Conservation (phyloP, 2,113 vertebrate species). For the Thunnus maccoyii region DNA sequence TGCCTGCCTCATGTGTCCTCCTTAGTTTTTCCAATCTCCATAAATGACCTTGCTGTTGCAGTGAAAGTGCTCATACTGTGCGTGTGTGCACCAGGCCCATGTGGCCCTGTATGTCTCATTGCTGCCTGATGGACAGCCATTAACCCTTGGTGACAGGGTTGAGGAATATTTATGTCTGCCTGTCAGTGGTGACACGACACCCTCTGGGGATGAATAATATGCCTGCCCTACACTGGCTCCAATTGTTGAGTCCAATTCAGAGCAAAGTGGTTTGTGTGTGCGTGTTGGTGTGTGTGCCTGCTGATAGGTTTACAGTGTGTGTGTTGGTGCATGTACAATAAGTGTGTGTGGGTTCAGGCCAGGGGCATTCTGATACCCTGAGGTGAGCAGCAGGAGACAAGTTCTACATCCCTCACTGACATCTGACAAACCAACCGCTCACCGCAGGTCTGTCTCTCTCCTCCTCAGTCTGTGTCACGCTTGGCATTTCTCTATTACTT, state of each 20-base stretch:
- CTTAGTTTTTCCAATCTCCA: conserved; percentile 20
- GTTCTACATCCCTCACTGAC: conserved; percentile 75
- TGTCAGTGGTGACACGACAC: conserved; percentile 77
- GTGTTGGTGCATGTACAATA: neutral
- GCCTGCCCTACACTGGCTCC: conserved; percentile 70
- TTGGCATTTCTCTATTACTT: conserved; percentile 1
- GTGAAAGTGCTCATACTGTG: conserved; percentile 47
- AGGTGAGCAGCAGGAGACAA: conserved; percentile 74
- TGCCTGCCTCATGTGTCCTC: conserved; percentile 13
- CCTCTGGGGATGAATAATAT: conserved; percentile 80
- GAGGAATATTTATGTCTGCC: conserved; percentile 82
- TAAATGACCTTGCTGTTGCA: conserved; percentile 68
- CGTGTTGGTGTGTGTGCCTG: conserved; percentile 4
- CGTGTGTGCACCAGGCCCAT: conserved; percentile 26
- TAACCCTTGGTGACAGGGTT: conserved; percentile 81
- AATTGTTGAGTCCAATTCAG: conserved; percentile 69
- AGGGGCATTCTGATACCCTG: conserved; percentile 63
- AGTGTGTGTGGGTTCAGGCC: conserved; percentile 49
- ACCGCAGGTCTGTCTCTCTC: conserved; percentile 43
- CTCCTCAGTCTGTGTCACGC: conserved; percentile 4
- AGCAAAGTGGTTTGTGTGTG: conserved; percentile 46
- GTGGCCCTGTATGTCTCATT: conserved; percentile 49
- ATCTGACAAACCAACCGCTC: conserved; percentile 68
- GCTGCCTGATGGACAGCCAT: conserved; percentile 81
- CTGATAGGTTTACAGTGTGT: conserved; percentile 30